phyloP scores from a whole-genome alignment of 2,797 vertebrate species.

The Gouania willdenowi region DNA sequence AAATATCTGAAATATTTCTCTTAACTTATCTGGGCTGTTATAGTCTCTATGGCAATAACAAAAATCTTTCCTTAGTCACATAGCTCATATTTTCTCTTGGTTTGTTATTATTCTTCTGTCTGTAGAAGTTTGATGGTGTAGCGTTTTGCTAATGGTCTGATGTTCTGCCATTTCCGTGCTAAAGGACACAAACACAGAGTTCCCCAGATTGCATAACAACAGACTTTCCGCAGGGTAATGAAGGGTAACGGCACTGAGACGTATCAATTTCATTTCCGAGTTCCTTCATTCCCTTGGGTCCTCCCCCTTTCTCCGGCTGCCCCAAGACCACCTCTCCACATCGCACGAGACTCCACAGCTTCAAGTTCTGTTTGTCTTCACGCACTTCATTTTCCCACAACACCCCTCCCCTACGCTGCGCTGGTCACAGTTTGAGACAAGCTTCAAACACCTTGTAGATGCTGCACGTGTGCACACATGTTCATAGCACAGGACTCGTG shows the following conservation, averaged over 20 bases:
- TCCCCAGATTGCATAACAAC: conserved; percentile 55
- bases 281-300: conserved; percentile 11
- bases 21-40: not conserved
- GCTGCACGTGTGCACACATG: conserved; percentile 24
- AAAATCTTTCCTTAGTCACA: conserved; percentile 2
- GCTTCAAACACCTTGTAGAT: conserved; percentile 9
- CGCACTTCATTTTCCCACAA: not conserved
- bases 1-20: no score
- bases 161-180: conserved; percentile 44
- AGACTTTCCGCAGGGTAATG: conserved; percentile 46
- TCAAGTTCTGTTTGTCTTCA: conserved; percentile 29
- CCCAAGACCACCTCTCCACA: conserved; percentile 38
- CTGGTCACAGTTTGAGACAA: conserved; percentile 20
- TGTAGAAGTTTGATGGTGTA: conserved; percentile 9
- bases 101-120: no score
- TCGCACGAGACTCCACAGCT: conserved; percentile 42
- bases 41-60: not conserved
- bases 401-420: not conserved
- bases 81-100: conserved; percentile 6
- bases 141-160: conserved; percentile 12
- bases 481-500: no score
- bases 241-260: conserved; percentile 57
- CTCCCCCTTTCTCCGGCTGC: conserved; percentile 23
- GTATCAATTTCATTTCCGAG: conserved; percentile 56
- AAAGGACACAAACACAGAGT: conserved; percentile 54